Conservation (phyloP, 2,797 vertebrate species). For the Psittacula derbiana region DNA sequence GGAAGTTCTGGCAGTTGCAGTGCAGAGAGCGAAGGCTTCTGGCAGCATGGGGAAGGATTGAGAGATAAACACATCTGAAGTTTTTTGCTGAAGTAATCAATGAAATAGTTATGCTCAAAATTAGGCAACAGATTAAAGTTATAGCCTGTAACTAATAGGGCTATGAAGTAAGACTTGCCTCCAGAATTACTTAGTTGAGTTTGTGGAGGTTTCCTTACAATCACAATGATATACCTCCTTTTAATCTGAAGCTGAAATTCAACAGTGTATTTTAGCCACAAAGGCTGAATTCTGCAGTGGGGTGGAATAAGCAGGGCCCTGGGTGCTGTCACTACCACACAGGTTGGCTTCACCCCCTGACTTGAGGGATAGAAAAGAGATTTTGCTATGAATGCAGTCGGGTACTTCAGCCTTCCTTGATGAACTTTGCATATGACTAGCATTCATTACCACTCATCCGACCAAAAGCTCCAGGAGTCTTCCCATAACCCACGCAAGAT, state of each 20-base stretch:
- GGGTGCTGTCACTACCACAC: accelerated
- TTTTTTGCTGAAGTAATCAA: not conserved
- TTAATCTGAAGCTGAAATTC: not conserved
- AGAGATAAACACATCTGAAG: not conserved
- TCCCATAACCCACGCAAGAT: not conserved
- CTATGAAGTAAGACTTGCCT: not conserved
- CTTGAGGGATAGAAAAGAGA: not conserved
- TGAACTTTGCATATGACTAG: not conserved
- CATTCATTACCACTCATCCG: not conserved
- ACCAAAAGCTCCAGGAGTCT: not conserved
- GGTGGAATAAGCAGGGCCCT: not conserved
- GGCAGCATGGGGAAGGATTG: not conserved
- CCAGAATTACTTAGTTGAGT: not conserved
- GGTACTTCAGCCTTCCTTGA: not conserved
- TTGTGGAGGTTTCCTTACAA: not conserved
- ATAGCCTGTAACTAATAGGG: not conserved
- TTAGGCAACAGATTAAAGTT: not conserved
- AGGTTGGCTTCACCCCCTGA: not conserved
- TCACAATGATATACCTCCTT: not conserved
- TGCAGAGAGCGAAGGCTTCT: not conserved
- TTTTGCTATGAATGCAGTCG: not conserved
- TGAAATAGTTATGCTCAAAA: not conserved
- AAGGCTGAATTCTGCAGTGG: not conserved
- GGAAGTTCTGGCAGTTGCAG: not conserved
- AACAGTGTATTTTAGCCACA: not conserved